A percentile compares a stretch with the other conserved stretches of the same genome.
These are phyloP conservation scores for Ibycter americanus DNA, from an alignment of 2,797 vertebrate genomes.

Conservation along the genomic window DNA sequence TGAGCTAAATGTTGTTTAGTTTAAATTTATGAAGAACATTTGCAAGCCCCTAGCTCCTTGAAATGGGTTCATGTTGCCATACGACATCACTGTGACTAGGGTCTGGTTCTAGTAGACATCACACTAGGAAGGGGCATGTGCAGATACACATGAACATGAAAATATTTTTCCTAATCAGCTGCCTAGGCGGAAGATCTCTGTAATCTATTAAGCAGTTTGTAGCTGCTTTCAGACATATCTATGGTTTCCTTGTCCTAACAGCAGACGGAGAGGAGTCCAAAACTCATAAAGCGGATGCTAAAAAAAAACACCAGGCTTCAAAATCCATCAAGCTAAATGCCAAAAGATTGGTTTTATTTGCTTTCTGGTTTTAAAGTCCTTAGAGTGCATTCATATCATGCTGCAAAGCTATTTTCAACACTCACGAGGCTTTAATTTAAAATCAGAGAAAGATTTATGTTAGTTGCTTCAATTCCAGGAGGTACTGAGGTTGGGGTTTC, in stretches of 20 bases:
- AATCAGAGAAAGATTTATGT: not conserved
- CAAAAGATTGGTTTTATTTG: not conserved
- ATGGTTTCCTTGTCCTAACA: not conserved
- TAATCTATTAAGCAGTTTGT: not conserved
- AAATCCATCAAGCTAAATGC: not conserved
- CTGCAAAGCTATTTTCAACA: not conserved
- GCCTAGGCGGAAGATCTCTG: not conserved
- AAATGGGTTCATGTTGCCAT: not conserved
- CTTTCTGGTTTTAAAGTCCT: not conserved
- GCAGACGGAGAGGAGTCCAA: not conserved
- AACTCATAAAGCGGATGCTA: not conserved
- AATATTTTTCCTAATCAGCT: not conserved
- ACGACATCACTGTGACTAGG: not conserved
- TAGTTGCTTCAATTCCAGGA: not conserved
- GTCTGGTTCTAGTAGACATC: not conserved
- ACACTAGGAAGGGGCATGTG: not conserved
- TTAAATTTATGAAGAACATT: conserved; percentile 2
- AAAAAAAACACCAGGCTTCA: not conserved
- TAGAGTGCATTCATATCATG: not conserved
- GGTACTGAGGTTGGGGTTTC: not conserved
- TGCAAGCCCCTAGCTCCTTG: not conserved
- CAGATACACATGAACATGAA: not conserved
- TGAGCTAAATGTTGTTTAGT: not conserved
- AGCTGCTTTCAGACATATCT: not conserved
- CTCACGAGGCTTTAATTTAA: not conserved